Conservation (phyloP, 2,888 invertebrate genomes). For the Conus canariensis region DNA sequence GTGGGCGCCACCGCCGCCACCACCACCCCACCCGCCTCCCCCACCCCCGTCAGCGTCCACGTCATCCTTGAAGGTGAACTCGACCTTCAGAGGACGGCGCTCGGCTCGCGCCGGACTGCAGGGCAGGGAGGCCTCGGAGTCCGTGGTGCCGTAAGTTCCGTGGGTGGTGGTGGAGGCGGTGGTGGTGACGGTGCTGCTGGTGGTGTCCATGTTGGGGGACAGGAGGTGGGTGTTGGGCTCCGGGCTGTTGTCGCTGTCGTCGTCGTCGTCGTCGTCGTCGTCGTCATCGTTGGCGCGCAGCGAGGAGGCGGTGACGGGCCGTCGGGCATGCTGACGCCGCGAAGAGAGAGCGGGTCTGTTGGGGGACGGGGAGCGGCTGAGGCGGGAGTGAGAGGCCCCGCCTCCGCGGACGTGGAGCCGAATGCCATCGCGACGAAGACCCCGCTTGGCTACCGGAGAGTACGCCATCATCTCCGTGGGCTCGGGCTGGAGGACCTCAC, state of each 20-base stretch:
- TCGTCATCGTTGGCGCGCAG: background rate
- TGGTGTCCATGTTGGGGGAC: background rate
- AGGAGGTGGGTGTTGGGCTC: background rate
- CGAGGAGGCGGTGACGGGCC: background rate
- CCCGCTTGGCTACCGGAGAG: conserved; percentile 22
- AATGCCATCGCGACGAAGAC: background rate
- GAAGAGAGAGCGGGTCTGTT: background rate
- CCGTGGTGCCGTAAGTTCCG: conserved; percentile 37
- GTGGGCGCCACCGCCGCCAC: background rate
- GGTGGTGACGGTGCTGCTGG: background rate
- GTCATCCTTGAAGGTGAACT: conserved; percentile 60
- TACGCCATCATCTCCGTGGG: conserved; percentile 32
- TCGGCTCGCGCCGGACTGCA: conserved; percentile 55
- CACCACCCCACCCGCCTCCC: background rate
- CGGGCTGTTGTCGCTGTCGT: conserved; percentile 27
- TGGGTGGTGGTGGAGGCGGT: background rate
- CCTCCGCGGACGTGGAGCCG: background rate
- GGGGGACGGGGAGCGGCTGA: background rate
- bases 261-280: conserved; percentile 24
- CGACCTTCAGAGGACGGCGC: conserved; percentile 60
- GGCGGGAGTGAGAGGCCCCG: background rate
- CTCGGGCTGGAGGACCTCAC: background rate
- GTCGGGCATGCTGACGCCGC: conserved; percentile 3
- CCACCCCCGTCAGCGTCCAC: conserved; percentile 24
- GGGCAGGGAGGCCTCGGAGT: conserved; percentile 52